phyloP scores from a whole-genome alignment of 2,888 invertebrate species.

The Thalpophila matura region DNA sequence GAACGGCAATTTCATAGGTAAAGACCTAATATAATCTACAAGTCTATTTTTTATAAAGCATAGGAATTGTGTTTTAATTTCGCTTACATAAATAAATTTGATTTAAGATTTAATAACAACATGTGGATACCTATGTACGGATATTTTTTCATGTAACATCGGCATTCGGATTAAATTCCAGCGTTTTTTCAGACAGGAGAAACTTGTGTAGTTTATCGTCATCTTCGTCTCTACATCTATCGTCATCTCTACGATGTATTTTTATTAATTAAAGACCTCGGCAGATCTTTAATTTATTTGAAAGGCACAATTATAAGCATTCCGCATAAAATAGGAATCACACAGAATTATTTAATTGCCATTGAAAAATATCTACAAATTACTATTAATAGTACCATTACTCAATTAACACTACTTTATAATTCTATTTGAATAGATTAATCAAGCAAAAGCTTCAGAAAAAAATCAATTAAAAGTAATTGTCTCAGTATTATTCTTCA shows the following conservation, averaged over 20 bases:
- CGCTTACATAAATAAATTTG: constrained; percentile 4
- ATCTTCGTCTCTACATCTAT: too few relatives aligned
- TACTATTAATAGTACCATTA: constrained; percentile 31
- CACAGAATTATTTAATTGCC: constrained; percentile 2
- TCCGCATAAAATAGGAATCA: background rate
- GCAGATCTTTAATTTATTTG: background rate
- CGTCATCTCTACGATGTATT: background rate
- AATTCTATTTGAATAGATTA: constrained; percentile 53
- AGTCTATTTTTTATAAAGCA: background rate
- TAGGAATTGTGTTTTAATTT: background rate
- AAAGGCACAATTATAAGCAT: background rate
- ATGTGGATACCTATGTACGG: background rate
- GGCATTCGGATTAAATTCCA: too few relatives aligned
- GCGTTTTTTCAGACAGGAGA: too few relatives aligned
- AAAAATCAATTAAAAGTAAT: constrained; percentile 59
- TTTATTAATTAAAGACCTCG: background rate
- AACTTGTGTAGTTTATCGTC: too few relatives aligned
- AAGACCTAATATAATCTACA: too few relatives aligned
- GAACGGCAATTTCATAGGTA: too few relatives aligned
- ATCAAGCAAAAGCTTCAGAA: constrained; percentile 38
- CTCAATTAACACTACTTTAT: constrained; percentile 47
- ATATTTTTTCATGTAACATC: background rate
- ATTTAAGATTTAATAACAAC: background rate
- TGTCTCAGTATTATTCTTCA: constrained; percentile 54
- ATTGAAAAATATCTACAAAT: constrained; percentile 35